These are phyloP conservation scores for Sphinx pinastri DNA, from an alignment of 2,888 invertebrate genomes.

Conservation along the genomic window DNA sequence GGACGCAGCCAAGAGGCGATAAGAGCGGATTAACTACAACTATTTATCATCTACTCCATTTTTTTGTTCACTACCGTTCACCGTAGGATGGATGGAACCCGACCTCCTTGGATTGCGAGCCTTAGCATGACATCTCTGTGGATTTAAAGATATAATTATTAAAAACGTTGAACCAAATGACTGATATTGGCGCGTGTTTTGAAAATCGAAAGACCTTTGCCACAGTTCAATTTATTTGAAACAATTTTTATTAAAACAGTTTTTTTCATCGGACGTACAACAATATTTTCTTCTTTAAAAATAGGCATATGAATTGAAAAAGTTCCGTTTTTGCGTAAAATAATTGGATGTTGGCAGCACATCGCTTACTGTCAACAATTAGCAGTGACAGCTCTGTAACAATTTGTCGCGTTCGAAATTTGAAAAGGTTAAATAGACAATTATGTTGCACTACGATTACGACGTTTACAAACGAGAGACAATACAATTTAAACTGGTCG, in stretches of 20 bases:
- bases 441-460: conserved; percentile 43
- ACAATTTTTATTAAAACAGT: neutral
- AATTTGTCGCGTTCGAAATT: conserved; percentile 21
- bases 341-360: conserved; percentile 1
- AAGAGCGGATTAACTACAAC: conserved; percentile 80
- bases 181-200: conserved; percentile 1
- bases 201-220: neutral
- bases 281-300: neutral
- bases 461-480: conserved; percentile 44
- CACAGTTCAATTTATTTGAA: neutral
- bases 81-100: conserved; percentile 58
- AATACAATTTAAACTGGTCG: conserved; percentile 26
- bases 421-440: conserved; percentile 33
- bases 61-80: conserved; percentile 77
- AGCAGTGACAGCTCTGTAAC: conserved; percentile 11
- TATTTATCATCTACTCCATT: conserved; percentile 79
- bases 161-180: conserved; percentile 27
- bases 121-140: conserved; percentile 46
- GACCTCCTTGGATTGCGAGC: conserved; percentile 60
- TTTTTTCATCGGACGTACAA: neutral
- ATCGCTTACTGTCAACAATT: conserved; percentile 18
- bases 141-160: conserved; percentile 25
- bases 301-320: neutral
- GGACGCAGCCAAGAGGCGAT: conserved; percentile 71
- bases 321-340: neutral